Base-by-base conservation (phyloP, 2,888 invertebrate species). In the Eupsilia transversa region DNA sequence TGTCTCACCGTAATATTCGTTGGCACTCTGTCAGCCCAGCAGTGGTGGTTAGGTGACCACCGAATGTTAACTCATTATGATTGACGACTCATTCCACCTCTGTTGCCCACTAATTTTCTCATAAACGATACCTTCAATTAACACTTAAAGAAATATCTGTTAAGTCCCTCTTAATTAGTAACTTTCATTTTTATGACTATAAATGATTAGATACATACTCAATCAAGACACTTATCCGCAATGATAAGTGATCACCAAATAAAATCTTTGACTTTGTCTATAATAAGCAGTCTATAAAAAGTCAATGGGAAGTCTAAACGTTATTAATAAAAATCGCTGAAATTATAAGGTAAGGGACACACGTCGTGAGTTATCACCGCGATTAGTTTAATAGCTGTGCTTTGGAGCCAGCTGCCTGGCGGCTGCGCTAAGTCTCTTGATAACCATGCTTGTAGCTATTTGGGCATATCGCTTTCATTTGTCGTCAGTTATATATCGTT, bases 351-450 rank as follows among this genome's bases (percentile, higher is more conserved):
- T 91, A 59, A 80, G 80, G 91, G 91, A 88, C 88, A 90, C 90
- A 91, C 86, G 86, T 88, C 79, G 89, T 94, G 93, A 95, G 90
- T 94, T 92, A 95, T 95, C 90, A 89, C 88, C 82, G 89, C 91
- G 88, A 95, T 95, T 95, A 94, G 90, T 93, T 90, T 95, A 95
- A 95, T 95, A 90, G 92, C 85, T 85, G 90, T 83, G 86, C 91
- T 90, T 91, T 88, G 89, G 83, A 89, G 86, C 83, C 87, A 80
- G 88, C 86, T 79, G 88, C 84, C 85, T 89, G 87, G 89, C 89
- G 90, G 87, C 87, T 78, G 83, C 84, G 85, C 84, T 87, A 77
- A 90, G 91, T 90, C 87, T 80, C 82, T 87, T 87, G 87, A 90
- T 90, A 89, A 83, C 86, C 87, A 86, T 88, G 84, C 92, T 89